Base-by-base conservation (phyloP, 37 sponge, comb jelly and placozoan species). In the Geodia barretti region DNA sequence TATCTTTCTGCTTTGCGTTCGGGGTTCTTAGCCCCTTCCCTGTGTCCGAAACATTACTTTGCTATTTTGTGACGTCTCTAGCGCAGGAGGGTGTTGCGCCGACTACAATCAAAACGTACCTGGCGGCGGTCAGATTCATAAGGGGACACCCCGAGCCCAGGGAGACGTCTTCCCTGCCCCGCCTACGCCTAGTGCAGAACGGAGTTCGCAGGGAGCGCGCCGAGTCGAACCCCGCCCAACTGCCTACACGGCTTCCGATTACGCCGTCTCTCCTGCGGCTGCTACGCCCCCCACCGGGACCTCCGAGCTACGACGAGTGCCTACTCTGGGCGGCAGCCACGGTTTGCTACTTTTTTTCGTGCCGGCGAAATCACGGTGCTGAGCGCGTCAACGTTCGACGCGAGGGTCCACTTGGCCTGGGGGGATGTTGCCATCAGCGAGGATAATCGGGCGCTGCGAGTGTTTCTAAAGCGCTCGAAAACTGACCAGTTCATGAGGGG, bases 261-360 rank as follows among this genome's bases (percentile, higher is more conserved):
- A 85, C 86, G 2, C 82, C 86, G 0, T 64, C 47, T 2, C 80
- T 85, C 31, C 39, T 85, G n/a, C 11, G 64, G 25, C 32, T 30
- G 4, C 25, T 73, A 37, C 39, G 37, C 30, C 20, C 17, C 11
- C 39, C 38, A 30, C 20, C 32, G 0, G 21, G 3, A 28, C 40
- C 30, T 3, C 26, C 64, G 64, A 28, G 26, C 8, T 28, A 28
- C 26, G 64, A 5, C 8, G 26, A n/a, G 26, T 7, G 29, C 0
- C 68, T 85, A 79, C 63, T 77, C 1, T 85, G 86, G 78, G 86
- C 86, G 28, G 86, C 86, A 14, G 36, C 62, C 30, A 72, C 41
- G 39, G 39, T 40, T 26, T 70, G 86, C 78, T 85, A 70, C 26
- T 85, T 85, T 17, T 43, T 41, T 84, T 11, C 28, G 78, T 1